These are phyloP conservation scores for Caenorhabditis virilis DNA, from an alignment of 2,888 invertebrate genomes.

Conservation along the genomic window DNA sequence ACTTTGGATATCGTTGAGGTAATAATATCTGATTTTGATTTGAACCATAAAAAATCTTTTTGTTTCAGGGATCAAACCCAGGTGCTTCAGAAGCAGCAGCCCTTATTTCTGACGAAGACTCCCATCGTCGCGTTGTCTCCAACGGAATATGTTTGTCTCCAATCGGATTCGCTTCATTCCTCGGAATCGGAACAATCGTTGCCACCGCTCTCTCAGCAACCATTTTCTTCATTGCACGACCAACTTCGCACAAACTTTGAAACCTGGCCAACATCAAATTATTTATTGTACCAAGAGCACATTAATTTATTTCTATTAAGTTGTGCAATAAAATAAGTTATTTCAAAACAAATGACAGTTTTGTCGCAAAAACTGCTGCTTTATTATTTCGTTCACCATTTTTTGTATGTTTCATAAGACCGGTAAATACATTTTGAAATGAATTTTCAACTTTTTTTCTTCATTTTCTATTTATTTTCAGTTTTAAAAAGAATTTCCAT, in stretches of 20 bases:
- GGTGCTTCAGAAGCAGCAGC: conserved; percentile 36
- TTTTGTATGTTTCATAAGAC: too few species aligned
- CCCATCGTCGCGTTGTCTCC: conserved; percentile 15
- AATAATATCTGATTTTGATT: conserved; percentile 2
- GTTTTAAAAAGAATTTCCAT: too few species aligned
- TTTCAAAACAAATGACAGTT: too few species aligned
- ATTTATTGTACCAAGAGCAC: too few species aligned
- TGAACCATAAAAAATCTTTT: background rate
- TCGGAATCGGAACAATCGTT: conserved; percentile 44
- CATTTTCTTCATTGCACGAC: conserved; percentile 45
- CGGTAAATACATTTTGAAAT: too few species aligned
- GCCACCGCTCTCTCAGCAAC: conserved; percentile 49
- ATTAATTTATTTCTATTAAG: too few species aligned
- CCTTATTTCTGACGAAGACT: conserved; percentile 23
- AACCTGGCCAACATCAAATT: background rate
- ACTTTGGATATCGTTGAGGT: conserved; percentile 53
- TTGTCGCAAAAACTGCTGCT: too few species aligned
- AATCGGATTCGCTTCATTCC: conserved; percentile 49
- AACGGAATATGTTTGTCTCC: conserved; percentile 48
- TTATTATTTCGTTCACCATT: too few species aligned
- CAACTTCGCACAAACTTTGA: conserved; percentile 38
- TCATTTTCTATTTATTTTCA: too few species aligned
- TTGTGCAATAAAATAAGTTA: too few species aligned
- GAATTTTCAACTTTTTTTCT: too few species aligned
- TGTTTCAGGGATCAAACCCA: conserved; percentile 27